Evolutionary conservation across 2,888 invertebrate genomes (phyloP), one percentile per base, ranked within the genome.

Genomic region (Abrostola tripartita): DNA sequence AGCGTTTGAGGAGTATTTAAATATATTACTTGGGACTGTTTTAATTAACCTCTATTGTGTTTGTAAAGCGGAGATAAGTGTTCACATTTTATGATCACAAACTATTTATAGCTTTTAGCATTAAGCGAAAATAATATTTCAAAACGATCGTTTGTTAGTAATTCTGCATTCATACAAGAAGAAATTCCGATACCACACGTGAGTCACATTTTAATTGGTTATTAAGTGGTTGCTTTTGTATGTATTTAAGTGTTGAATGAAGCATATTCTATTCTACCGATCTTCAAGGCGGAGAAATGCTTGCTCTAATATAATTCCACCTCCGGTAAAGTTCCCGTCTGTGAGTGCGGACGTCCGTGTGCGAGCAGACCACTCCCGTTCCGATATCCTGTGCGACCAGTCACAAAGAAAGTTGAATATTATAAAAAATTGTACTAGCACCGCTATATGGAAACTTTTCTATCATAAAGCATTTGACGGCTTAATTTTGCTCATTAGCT

Each of bases 1-100:
- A 65, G 65, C 71, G 71, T 65, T 71, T 53, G 50, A 67, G 51
- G 52, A 52, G 49, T 65, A 54, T 73, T 65, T 62, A 50, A 74
- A 54, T 70, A 61, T 62, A 57, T 68, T 64, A 57, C 65, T 76
- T 68, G 44, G 51, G 53, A 68, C 68, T 70, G 62, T 55, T 53
- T 61, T 50, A 47, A 47, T 47, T 47, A 14, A 47, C 44, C 14
- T 47, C 44, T 2, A 47, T 47, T 47, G 14, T 44, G 8, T 44
- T 44, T 14, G 14, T 44, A 14, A 14, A 14, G 14, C 2, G 6
- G n/a, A 6, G 12, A 44, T 24, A 47, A 24, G 9, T 14, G 7
- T 24, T 24, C 24, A 8, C 7, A n/a, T 41, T 44, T 6, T 8
- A 12, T 7, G 14, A 4, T 24, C 4, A 24, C 24, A 24, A 24